A percentile compares a stretch with the other conserved stretches of the same genome.
These are phyloP conservation scores for Tinamus major DNA, from an alignment of 2,797 vertebrate genomes.

Conservation along the genomic window DNA sequence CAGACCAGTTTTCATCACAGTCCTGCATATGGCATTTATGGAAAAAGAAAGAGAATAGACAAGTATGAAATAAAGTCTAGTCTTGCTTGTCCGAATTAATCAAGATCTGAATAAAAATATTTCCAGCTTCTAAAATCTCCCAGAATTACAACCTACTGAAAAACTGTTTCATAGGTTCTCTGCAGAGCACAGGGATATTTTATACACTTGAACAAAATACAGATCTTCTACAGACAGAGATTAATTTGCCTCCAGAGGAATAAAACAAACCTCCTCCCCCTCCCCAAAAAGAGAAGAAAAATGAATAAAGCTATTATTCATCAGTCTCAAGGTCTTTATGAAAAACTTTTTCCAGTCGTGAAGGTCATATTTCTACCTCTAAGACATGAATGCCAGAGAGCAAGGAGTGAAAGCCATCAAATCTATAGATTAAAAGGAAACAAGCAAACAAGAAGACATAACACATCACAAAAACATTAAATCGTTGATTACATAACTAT, in stretches of 20 bases:
- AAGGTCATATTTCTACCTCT: not conserved
- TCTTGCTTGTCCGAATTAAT: not conserved
- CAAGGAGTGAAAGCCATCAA: not conserved
- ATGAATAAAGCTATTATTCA: not conserved
- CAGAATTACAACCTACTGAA: not conserved
- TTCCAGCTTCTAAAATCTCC: not conserved
- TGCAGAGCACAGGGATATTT: not conserved
- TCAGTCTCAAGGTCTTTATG: not conserved
- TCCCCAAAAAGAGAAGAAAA: not conserved
- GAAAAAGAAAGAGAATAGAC: not conserved
- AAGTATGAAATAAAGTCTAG: not conserved
- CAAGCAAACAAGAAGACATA: not conserved
- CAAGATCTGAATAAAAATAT: not conserved
- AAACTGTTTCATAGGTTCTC: not conserved
- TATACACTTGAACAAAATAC: not conserved
- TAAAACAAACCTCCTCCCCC: not conserved
- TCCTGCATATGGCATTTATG: slow-evolving; percentile 77
- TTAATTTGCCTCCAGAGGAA: not conserved
- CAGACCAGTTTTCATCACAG: slow-evolving; percentile 95
- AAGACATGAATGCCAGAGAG: not conserved
- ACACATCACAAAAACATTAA: not conserved
- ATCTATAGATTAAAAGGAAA: not conserved
- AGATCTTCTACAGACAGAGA: not conserved
- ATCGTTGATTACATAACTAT: not conserved
- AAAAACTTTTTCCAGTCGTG: not conserved